Conservation (phyloP, 2,888 invertebrate genomes). For the Lycia hirtaria region DNA sequence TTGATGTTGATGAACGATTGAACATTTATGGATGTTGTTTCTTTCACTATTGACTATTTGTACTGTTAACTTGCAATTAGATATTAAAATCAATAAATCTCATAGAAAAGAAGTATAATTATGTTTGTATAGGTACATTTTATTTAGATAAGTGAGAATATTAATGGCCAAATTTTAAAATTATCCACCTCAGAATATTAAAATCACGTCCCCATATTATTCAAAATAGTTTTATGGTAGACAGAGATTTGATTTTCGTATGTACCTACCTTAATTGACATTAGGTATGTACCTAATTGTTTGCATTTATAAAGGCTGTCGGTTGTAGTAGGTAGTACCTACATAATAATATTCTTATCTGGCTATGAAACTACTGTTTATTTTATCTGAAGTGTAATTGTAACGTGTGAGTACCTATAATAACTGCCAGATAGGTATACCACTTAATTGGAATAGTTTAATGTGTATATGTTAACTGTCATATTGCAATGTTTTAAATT, state of each 20-base stretch:
- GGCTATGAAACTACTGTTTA: background rate
- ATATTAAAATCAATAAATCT: slow-evolving; percentile 6
- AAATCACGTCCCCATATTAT: background rate
- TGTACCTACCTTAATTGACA: background rate
- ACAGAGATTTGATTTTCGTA: background rate
- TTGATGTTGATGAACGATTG: background rate
- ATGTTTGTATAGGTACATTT: background rate
- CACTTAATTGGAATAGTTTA: background rate
- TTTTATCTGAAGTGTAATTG: background rate
- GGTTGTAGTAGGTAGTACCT: background rate
- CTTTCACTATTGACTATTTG: background rate
- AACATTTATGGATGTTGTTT: background rate
- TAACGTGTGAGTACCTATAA: background rate
- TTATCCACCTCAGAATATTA: too few relatives aligned
- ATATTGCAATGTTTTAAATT: background rate
- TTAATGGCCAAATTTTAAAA: too few relatives aligned
- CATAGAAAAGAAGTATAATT: background rate
- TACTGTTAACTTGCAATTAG: background rate
- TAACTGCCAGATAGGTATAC: background rate
- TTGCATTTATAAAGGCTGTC: background rate
- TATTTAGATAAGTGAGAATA: background rate
- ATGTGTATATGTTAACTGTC: background rate
- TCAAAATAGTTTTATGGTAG: background rate
- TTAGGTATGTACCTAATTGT: background rate
- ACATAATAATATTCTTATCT: slow-evolving; percentile 1